Percentiles rank a stretch among this genome's conserved stretches.
Evolutionary conservation across 2,113 vertebrate species (phyloP).

Genomic region (Sapayoa aenigma): DNA sequence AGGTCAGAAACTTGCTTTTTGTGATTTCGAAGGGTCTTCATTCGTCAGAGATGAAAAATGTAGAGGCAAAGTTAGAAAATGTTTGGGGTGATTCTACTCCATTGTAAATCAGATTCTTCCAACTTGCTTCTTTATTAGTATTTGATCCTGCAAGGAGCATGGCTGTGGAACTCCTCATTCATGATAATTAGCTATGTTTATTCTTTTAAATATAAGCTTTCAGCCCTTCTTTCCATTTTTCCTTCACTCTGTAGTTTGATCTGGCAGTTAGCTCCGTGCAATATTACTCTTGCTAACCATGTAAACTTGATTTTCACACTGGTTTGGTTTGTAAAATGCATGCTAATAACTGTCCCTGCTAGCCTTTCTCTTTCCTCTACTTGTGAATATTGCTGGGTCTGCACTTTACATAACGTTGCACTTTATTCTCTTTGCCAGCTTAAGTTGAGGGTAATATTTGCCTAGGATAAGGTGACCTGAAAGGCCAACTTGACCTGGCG

Average conservation of each 20-base stretch:
- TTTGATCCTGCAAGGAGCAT: not conserved
- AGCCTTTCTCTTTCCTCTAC: not conserved
- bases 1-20: not conserved
- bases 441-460: not conserved
- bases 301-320: slow-evolving; percentile 17
- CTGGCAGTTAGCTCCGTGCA: not conserved
- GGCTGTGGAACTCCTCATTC: not conserved
- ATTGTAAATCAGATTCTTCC: not conserved
- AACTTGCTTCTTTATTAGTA: not conserved
- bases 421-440: not conserved
- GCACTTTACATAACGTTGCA: not conserved
- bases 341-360: not conserved
- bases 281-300: not conserved
- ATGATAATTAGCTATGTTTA: not conserved
- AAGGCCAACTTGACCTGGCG: not conserved
- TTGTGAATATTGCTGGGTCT: not conserved
- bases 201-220: not conserved
- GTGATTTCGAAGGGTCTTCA: not conserved
- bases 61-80: not conserved
- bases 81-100: not conserved
- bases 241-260: not conserved
- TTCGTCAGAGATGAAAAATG: not conserved
- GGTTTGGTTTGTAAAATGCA: not conserved
- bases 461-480: not conserved
- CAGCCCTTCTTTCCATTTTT: not conserved